Evolutionary conservation across 2,888 invertebrate species (phyloP).

Genomic region (Leucophenga montana): DNA sequence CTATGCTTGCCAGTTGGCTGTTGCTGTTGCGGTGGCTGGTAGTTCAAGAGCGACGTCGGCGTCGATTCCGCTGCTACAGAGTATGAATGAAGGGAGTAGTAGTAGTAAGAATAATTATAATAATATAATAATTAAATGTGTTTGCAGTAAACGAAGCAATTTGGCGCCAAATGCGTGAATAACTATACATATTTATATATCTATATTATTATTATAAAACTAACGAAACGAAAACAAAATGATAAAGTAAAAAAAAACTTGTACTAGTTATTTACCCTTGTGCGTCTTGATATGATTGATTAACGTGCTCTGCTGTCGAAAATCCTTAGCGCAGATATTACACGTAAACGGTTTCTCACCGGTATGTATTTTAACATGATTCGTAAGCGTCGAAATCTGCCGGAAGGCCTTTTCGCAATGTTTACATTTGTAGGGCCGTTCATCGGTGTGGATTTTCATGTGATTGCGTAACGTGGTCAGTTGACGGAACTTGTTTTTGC

Average conservation of each 20-base stretch:
- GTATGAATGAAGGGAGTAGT: constrained; percentile 28
- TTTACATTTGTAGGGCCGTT: constrained; percentile 69
- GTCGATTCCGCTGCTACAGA: constrained; percentile 61
- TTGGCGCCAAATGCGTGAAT: no score
- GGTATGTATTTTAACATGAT: constrained; percentile 69
- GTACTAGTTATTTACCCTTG: constrained; percentile 62
- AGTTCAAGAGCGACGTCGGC: constrained; percentile 65
- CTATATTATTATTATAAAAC: no score
- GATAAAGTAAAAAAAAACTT: background rate
- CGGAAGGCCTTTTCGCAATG: constrained; percentile 69
- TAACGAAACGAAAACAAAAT: no score
- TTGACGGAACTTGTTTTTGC: constrained; percentile 69
- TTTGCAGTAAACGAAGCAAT: no score
- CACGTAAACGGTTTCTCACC: constrained; percentile 69
- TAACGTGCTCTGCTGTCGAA: constrained; percentile 69
- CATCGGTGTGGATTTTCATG: constrained; percentile 70
- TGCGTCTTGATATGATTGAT: constrained; percentile 70
- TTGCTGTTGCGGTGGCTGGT: constrained; percentile 59
- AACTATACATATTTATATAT: no score
- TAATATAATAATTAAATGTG: background rate
- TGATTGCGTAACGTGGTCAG: constrained; percentile 69
- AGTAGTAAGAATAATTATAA: constrained; percentile 10
- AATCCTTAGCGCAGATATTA: constrained; percentile 69
- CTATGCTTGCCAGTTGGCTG: constrained; percentile 48
- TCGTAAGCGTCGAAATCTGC: constrained; percentile 69